Base-by-base conservation (phyloP, 2,888 invertebrate species). In the Lithophane leautieri region DNA sequence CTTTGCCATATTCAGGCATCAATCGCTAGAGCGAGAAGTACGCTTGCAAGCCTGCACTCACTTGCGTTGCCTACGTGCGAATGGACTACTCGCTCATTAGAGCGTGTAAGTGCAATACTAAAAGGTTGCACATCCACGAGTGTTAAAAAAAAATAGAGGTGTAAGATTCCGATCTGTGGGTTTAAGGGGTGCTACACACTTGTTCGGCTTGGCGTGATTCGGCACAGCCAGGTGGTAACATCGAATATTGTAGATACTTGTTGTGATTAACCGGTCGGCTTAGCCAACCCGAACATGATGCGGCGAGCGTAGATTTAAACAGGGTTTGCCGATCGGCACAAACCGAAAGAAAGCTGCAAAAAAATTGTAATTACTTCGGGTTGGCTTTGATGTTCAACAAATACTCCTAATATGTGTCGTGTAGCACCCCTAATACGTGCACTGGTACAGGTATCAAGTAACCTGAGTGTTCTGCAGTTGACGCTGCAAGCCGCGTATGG, bases 381-480 rank as follows among this genome's bases (percentile, higher is more conserved):
- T n/a, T 4, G 9, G n/a, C 40, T 42, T 42, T 40, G 40, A n/a
- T n/a, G 14, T 40, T 34, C 47, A 3, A 66, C 9, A 66, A 50
- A 50, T 66, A 50, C 14, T 25, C 0, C 9, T 1, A 67, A 67
- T 3, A 34, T n/a, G 16, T 52, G 16, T 67, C 3, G 28, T 66
- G 1, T 34, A 56, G 56, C 58, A 58, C n/a, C 56, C 4, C 7
- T 58, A 67, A 67, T 19, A 56, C 34, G 16, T 54, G 34, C 8
- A 34, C 19, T 28, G 42, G 63, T 67, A 25, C n/a, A 92, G 91
- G 89, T 93, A 44, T 78, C 88, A 25, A 91, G 82, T 77, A 91
- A 65, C 75, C 66, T 93, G 74, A 83, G 86, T 67, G 90, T 94
- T 71, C 92, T 93, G n/a, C 95, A 95, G 89, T 76, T 95, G 82